phyloP scores from a whole-genome alignment of 2,797 vertebrate species.

The Enteromius mattozi region DNA sequence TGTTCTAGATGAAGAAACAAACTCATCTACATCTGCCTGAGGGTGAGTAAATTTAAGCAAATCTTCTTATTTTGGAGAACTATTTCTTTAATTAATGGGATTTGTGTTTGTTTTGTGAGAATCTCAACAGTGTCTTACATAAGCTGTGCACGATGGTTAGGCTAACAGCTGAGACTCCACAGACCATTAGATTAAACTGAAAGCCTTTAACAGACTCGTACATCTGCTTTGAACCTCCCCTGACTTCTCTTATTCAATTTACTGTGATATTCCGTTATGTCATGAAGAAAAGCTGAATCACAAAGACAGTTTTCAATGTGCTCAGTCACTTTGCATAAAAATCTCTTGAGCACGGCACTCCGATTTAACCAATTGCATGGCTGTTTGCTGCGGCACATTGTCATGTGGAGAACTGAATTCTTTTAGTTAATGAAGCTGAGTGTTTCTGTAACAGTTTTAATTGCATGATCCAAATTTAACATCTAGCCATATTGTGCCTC shows the following conservation, averaged over 20 bases:
- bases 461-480: not conserved
- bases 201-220: conserved; percentile 14
- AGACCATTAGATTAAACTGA: conserved; percentile 9
- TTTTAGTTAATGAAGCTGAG: not conserved
- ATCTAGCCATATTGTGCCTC: not conserved
- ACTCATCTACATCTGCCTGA: not conserved
- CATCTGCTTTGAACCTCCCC: not conserved
- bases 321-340: conserved; percentile 15
- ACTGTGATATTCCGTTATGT: not conserved
- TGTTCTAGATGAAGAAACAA: not conserved
- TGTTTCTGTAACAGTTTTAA: conserved; percentile 4
- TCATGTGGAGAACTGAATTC: not conserved
- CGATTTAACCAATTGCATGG: not conserved
- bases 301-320: conserved; percentile 32
- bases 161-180: not conserved
- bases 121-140: not conserved
- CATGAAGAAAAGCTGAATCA: conserved; percentile 8
- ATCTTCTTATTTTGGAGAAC: not conserved
- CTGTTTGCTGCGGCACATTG: not conserved
- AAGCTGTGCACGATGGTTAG: not conserved
- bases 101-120: conserved; percentile 7
- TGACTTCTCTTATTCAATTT: conserved; percentile 21
- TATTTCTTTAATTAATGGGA: not conserved
- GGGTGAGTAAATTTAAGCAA: not conserved
- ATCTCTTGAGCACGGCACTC: not conserved